Conservation (phyloP, 2,888 invertebrate species). For the Mesodorylaimus sp. region DNA sequence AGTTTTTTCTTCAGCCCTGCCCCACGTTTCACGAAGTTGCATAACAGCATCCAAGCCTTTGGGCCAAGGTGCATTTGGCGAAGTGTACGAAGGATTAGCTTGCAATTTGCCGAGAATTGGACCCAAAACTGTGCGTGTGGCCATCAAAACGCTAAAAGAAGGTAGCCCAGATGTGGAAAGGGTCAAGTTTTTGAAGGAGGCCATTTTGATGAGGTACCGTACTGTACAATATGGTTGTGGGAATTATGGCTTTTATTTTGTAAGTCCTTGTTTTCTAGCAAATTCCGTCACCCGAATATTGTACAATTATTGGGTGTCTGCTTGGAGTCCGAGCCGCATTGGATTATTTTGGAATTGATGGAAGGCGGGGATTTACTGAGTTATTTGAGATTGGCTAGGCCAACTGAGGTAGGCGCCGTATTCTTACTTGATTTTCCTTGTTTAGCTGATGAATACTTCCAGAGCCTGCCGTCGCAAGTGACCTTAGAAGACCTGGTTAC, state of each 20-base stretch:
- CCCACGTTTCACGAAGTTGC: constrained; percentile 66
- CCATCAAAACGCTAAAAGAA: constrained; percentile 79
- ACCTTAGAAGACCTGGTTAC: constrained; percentile 62
- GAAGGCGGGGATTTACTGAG: constrained; percentile 83
- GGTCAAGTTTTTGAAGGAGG: constrained; percentile 83
- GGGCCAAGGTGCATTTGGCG: constrained; percentile 89
- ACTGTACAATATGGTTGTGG: too few species aligned
- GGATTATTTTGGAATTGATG: constrained; percentile 91
- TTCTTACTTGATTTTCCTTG: constrained; percentile 2
- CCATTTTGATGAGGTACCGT: constrained; percentile 59
- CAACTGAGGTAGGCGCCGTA: constrained; percentile 42
- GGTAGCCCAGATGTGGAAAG: constrained; percentile 75
- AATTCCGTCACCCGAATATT: constrained; percentile 90
- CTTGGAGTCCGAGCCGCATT: constrained; percentile 74
- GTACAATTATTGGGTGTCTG: constrained; percentile 78
- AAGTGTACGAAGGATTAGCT: constrained; percentile 80
- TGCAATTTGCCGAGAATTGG: constrained; percentile 44
- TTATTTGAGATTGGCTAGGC: constrained; percentile 62
- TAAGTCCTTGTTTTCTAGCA: constrained; percentile 36
- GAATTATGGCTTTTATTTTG: constrained; percentile 5
- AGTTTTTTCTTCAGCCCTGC: constrained; percentile 51
- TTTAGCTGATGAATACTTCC: constrained; percentile 1
- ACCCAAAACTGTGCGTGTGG: constrained; percentile 51
- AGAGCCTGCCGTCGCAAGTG: constrained; percentile 33
- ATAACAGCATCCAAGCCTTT: constrained; percentile 68